These are phyloP conservation scores for Neocrepidodera transversa DNA, from an alignment of 2,888 invertebrate genomes.

Conservation along the genomic window DNA sequence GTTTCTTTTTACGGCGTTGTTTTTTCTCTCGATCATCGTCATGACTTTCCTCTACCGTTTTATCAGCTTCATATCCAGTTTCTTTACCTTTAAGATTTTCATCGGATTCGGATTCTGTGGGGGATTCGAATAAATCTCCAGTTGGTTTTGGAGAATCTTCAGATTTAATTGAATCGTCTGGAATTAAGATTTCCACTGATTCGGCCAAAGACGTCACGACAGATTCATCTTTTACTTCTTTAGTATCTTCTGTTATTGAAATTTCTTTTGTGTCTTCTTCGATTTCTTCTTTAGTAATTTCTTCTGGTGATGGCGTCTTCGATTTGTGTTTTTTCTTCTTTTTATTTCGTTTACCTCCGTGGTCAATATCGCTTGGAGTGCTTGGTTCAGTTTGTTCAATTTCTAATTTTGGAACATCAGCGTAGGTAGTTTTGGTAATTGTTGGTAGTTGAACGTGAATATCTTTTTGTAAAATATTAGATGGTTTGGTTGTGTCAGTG, in stretches of 20 bases:
- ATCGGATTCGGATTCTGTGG: conserved; percentile 56
- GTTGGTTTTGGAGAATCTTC: conserved; percentile 65
- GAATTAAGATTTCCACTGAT: conserved; percentile 64
- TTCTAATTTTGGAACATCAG: conserved; percentile 53
- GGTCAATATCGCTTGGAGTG: conserved; percentile 59
- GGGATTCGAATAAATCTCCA: conserved; percentile 58
- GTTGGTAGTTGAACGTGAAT: conserved; percentile 53
- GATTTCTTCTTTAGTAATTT: conserved; percentile 30
- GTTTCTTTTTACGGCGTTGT: conserved; percentile 59
- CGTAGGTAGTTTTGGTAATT: conserved; percentile 42
- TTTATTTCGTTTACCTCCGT: conserved; percentile 66
- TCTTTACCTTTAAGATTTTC: conserved; percentile 61
- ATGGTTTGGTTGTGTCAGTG: conserved; percentile 43
- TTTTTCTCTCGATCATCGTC: conserved; percentile 58
- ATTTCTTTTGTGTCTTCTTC: not conserved
- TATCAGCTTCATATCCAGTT: conserved; percentile 77
- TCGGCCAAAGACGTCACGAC: conserved; percentile 63
- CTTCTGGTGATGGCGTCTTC: conserved; percentile 38
- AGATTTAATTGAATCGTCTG: conserved; percentile 61
- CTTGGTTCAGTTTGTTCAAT: conserved; percentile 53
- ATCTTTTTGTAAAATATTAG: conserved; percentile 52
- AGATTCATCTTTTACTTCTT: conserved; percentile 49
- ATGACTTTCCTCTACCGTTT: conserved; percentile 66
- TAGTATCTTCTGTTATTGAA: not conserved
- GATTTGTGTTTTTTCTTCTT: conserved; percentile 71